phyloP scores from a whole-genome alignment of 2,888 invertebrate species.

The Mellilla xanthometata region DNA sequence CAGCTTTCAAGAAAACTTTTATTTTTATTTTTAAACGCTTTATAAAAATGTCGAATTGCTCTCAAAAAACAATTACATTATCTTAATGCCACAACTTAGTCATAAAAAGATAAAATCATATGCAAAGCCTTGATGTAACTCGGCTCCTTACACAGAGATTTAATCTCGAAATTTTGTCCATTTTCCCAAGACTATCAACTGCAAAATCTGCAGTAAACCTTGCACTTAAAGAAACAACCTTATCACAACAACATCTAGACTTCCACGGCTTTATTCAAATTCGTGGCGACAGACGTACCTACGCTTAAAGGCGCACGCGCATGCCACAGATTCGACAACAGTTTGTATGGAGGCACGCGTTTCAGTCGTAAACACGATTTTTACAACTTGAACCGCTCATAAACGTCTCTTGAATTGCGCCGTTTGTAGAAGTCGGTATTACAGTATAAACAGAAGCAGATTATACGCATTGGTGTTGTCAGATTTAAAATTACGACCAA shows the following conservation, averaged over 20 bases:
- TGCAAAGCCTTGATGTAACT: no score
- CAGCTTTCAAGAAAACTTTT: no score
- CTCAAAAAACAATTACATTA: not conserved
- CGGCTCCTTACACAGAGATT: not conserved
- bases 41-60: no score
- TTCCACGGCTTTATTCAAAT: conserved; percentile 51
- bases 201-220: not conserved
- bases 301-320: conserved; percentile 33
- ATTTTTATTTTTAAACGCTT: no score
- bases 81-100: not conserved
- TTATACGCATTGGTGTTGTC: conserved; percentile 42
- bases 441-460: conserved; percentile 66
- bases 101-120: no score
- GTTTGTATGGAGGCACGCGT: conserved; percentile 17
- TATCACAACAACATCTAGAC: conserved; percentile 40
- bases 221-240: conserved; percentile 18
- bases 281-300: conserved; percentile 62
- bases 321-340: not conserved
- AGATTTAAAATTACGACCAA: conserved; percentile 23
- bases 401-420: conserved; percentile 79
- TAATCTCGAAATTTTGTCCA: not conserved
- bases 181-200: not conserved
- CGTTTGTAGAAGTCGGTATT: conserved; percentile 75
- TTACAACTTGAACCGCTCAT: conserved; percentile 77
- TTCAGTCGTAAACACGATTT: conserved; percentile 73